Evolutionary conservation across 2,888 invertebrate genomes (phyloP).

Genomic region (Helicoverpa assulta): DNA sequence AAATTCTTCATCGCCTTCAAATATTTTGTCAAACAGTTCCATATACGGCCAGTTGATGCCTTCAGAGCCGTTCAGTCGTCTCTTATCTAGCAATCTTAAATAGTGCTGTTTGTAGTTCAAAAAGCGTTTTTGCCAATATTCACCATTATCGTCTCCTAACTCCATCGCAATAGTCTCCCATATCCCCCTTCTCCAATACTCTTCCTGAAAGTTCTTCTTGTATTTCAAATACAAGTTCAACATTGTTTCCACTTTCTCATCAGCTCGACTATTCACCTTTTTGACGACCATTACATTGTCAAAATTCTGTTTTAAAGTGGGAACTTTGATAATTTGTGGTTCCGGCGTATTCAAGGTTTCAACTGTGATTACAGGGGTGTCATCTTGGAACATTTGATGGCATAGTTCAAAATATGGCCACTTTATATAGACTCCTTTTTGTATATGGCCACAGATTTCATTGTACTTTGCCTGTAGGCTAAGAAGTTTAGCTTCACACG

Average conservation of each 20-base stretch:
- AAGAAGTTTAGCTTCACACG: constrained; percentile 77
- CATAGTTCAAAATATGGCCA: constrained; percentile 79
- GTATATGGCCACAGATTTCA: constrained; percentile 68
- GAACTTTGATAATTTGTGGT: constrained; percentile 45
- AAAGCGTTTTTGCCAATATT: constrained; percentile 85
- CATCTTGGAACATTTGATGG: constrained; percentile 82
- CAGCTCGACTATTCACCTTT: constrained; percentile 65
- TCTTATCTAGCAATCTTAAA: constrained; percentile 76
- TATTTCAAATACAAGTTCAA: constrained; percentile 79
- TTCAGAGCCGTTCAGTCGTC: constrained; percentile 66
- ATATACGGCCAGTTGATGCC: constrained; percentile 82
- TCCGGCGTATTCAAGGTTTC: constrained; percentile 43
- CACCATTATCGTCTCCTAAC: constrained; percentile 79
- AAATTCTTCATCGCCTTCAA: constrained; percentile 77
- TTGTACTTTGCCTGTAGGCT: constrained; percentile 75
- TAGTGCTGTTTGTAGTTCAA: constrained; percentile 85
- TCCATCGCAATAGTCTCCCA: constrained; percentile 83
- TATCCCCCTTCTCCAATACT: constrained; percentile 74
- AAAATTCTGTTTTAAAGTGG: constrained; percentile 35
- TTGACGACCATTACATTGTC: constrained; percentile 70
- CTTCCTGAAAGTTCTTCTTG: constrained; percentile 74
- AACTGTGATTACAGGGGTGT: constrained; percentile 50
- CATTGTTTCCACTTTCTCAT: constrained; percentile 80
- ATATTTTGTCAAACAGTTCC: constrained; percentile 81
- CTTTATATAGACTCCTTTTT: constrained; percentile 69